Base-by-base conservation (phyloP, 2,888 invertebrate species). In the Drosophila anceps region DNA sequence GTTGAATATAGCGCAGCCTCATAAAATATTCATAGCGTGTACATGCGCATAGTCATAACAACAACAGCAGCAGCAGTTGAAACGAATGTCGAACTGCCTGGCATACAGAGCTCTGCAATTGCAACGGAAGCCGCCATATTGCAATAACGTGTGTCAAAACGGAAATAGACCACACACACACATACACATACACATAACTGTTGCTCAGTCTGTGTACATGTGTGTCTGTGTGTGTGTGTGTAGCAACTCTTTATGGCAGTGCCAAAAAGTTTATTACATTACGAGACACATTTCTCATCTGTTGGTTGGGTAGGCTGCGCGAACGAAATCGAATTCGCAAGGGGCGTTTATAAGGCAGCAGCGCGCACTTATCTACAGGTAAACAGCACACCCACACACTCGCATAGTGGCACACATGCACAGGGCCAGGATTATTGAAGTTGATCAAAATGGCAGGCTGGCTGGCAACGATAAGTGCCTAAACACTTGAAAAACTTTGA, bases 11-110 rank as follows among this genome's bases (percentile, higher is more conserved):
- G 69, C 69, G 59, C 59, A 67, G 72, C 69, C 73, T 79, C 77
- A 88, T 88, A 78, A 84, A 83, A 88, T 84, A 88, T 87, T 88
- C 89, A 87, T 87, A 71, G 81, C 77, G 74, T 81, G 84, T 82
- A 74, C 72, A 79, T 81, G 84, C 66, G 72, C 78, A 73, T 48
- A 69, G 60, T 33, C 69, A 24, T 63, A 78, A 54, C 78, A 69
- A 61, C 70, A 61, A 60, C 61, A 68, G 29, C 61, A 57, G 31
- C 24, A 37, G 43, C 31, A 69, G 43, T 37, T 57, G 29, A 48
- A 55, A 44, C 31, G 48, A 68, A 61, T 72, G 75, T 72, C 79
- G 82, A 82, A 81, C 69, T 76, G 84, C 69, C 76, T 78, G 73
- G 69, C 72, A 68, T 72, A 59, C 37, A 51, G 61, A 59, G 65